Base-by-base conservation (phyloP, 2,113 vertebrate species). In the Daubentonia madagascariensis region DNA sequence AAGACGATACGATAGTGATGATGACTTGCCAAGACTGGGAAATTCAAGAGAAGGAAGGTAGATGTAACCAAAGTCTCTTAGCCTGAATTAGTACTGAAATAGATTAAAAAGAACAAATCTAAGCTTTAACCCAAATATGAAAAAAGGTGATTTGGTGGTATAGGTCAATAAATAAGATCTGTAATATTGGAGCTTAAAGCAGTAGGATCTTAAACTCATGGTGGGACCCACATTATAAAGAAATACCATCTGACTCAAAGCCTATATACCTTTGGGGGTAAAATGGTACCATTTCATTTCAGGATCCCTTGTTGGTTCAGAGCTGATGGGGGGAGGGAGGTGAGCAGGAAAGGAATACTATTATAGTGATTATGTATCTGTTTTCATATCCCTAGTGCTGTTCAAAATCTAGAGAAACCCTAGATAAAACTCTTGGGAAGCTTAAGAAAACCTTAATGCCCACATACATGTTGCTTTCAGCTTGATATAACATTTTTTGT, bases 1-100 rank as follows among this genome's bases (percentile, higher is more conserved):
- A 0, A 98, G 99, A 40, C 99, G 99, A 45, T 99, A 99, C 0
- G 99, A 99, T 97, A 99, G 99, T 0, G 99, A 99, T 0, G 99
- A 99, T 1, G 99, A 99, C 98, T 98, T 99, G 93, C 99, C 99
- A 50, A 99, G 99, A 94, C 99, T 99, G 93, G 98, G 99, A 91
- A 99, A 97, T 78, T 98, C 98, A 23, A 97, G 99, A 97, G 99
- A 99, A 98, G 98, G 99, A 97, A 99, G 99, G 99, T 99, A 85
- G 72, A 96, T 65, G 3, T 50, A 37, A 78, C 43, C 52, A 88
- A 90, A 67, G 30, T 52, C 83, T 52, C 32, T 89, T 85, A 87
- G 11, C 17, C 85, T 83, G 48, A 70, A 50, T 70, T 76, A 76
- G 45, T 84, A 65, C 16, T 87, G 65, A 85, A 75, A 73, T 83